A percentile compares a stretch with the other conserved stretches of the same genome.
phyloP scores from a whole-genome alignment of 2,113 vertebrate species.

The Gnathonemus longibarbis region DNA sequence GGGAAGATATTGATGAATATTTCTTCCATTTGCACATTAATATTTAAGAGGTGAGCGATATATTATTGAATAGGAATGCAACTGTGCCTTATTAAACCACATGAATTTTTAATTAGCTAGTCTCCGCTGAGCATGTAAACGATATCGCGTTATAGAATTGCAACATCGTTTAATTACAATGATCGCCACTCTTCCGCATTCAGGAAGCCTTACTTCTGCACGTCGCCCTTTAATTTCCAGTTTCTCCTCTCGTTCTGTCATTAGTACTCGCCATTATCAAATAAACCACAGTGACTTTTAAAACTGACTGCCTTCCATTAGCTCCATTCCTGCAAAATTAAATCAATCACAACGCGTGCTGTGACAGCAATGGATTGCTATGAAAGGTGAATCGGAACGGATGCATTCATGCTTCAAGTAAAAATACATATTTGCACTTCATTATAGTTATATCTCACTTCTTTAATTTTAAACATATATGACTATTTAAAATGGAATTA shows the following conservation, averaged over 20 bases:
- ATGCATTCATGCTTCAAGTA: not conserved
- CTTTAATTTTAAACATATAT: not conserved
- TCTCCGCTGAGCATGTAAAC: not conserved
- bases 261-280: not conserved
- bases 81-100: conserved; percentile 17
- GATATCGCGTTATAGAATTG: not conserved
- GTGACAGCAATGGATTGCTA: not conserved
- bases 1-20: not conserved
- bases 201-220: not conserved
- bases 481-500: not conserved
- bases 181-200: not conserved
- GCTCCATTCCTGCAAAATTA: not conserved
- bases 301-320: not conserved
- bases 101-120: conserved; percentile 2
- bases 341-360: not conserved
- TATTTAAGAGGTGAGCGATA: conserved; percentile 9
- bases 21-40: not conserved
- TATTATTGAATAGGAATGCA: conserved; percentile 18
- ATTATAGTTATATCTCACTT: not conserved
- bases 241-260: not conserved
- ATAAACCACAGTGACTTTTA: not conserved
- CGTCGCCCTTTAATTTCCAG: conserved; percentile 2
- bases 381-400: not conserved
- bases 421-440: not conserved
- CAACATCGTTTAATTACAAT: conserved; percentile 9